Percentiles rank a stretch among this genome's conserved stretches.
Conservation (phyloP, 2,113 vertebrate genomes). For the Poecilia latipinna region DNA sequence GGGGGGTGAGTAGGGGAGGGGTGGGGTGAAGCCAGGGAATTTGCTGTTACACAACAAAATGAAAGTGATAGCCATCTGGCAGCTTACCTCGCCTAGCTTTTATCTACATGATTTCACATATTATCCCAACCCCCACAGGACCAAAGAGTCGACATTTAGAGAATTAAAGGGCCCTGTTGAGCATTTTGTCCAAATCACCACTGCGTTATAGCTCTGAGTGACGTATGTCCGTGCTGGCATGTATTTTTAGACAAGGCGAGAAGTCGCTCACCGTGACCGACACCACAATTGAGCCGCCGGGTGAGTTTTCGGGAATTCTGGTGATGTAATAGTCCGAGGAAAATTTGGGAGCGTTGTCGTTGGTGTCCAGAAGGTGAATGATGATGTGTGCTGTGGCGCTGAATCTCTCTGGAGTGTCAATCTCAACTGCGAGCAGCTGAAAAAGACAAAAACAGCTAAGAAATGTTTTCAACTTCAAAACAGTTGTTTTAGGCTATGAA, state of each 20-base stretch:
- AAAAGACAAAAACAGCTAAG: neutral
- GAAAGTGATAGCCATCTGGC: slow-evolving; percentile 82
- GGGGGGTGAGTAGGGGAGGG: neutral
- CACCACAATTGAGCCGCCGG: slow-evolving; percentile 90
- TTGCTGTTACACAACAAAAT: slow-evolving; percentile 80
- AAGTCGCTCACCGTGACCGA: slow-evolving; percentile 88
- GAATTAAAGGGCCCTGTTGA: slow-evolving; percentile 66
- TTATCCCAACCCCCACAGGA: slow-evolving; percentile 61
- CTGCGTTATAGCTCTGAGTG: slow-evolving; percentile 57
- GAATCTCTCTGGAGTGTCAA: slow-evolving; percentile 93
- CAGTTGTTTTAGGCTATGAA: too few relatives aligned
- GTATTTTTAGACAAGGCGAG: slow-evolving; percentile 61
- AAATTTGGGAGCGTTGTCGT: slow-evolving; percentile 93
- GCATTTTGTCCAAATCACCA: slow-evolving; percentile 60
- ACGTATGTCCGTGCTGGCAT: slow-evolving; percentile 42
- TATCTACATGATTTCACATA: slow-evolving; percentile 75
- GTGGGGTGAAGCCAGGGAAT: slow-evolving; percentile 50
- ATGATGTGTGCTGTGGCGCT: slow-evolving; percentile 91
- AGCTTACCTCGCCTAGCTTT: slow-evolving; percentile 76
- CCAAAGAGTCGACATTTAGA: slow-evolving; percentile 69
- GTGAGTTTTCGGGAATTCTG: slow-evolving; percentile 92
- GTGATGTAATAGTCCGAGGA: slow-evolving; percentile 92
- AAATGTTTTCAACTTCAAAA: neutral
- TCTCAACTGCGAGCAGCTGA: slow-evolving; percentile 93
- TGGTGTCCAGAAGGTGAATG: slow-evolving; percentile 91